A percentile compares a stretch with the other conserved stretches of the same genome.
These are phyloP conservation scores for Melipona bicolor DNA, from an alignment of 2,888 invertebrate genomes.

Conservation along the genomic window DNA sequence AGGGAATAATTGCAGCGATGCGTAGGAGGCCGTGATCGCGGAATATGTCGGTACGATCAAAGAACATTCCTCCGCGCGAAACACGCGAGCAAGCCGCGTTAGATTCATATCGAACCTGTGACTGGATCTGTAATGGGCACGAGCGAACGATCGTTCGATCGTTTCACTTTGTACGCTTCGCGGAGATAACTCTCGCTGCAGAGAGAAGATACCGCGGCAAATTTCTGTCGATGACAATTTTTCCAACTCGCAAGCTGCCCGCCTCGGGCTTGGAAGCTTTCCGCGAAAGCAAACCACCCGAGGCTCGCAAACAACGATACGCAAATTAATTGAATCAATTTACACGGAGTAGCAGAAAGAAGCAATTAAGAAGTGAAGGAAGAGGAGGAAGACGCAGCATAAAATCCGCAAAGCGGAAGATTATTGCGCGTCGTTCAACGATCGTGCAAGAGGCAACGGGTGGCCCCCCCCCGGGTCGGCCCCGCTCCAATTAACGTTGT, in stretches of 20 bases:
- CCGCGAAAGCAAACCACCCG: neutral
- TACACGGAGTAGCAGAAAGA: neutral
- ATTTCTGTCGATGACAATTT: too few species aligned
- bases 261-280: too few species aligned
- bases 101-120: slow-evolving; percentile 62
- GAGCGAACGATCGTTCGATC: slow-evolving; percentile 7
- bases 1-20: slow-evolving; percentile 44
- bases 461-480: neutral
- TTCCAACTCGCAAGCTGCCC: neutral
- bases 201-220: too few species aligned
- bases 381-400: neutral
- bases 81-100: slow-evolving; percentile 66
- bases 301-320: neutral
- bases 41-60: slow-evolving; percentile 76
- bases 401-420: slow-evolving; percentile 27
- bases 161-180: neutral
- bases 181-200: neutral
- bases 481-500: slow-evolving; percentile 63
- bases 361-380: neutral
- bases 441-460: neutral
- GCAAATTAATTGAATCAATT: neutral
- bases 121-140: slow-evolving; percentile 44
- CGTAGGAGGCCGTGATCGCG: slow-evolving; percentile 57
- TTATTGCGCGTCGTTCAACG: slow-evolving; percentile 17
- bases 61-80: slow-evolving; percentile 76